Base-by-base conservation (phyloP, 1,140 invertebrate species). In the Camponotus floridanus region DNA sequence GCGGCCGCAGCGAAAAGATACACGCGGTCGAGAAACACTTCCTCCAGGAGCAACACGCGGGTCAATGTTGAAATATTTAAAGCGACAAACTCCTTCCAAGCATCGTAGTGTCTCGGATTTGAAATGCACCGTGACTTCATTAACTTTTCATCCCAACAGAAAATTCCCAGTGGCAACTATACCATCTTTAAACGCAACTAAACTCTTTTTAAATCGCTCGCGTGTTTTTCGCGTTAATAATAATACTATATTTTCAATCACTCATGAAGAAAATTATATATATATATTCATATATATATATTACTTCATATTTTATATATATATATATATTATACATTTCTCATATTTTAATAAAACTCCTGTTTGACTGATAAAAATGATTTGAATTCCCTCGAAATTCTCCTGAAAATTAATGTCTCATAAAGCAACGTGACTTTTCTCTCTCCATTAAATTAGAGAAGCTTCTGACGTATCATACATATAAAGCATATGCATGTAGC, bases 31-130 rank as follows among this genome's bases (percentile, higher is more conserved):
- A 67, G 61, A 31, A 18, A 42, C 61, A 80, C 48, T 70, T 18
- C 31, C 33, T 39, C 13, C 6, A 11, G 76, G 18, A 51, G 42
- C 51, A 26, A 33, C 36, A 59, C 51, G 65, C 64, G 64, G 55
- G 48, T 80, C 64, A 70, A 59, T 70, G 64, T 67, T 15, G 51
- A 39, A 21, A n/a, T 59, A 71, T 81, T 71, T 81, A 81, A 71
- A 81, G 78, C 48, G 64, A 71, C 39, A 59, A 81, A 81, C 51
- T 51, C 48, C 61, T 81, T 26, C 15, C 42, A 11, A 21, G 26
- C 42, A 3, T 15, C 48, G 36, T 18, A 18, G 13, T 26, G 18
- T 7, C 15, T 21, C 65, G 64, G 39, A 31, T 70, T 68, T 64
- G 11, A n/a, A 62, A 18, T 42, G 61, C 42, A 31, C 13, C 13